Percentiles rank a stretch among this genome's conserved stretches.
phyloP scores from a whole-genome alignment of 2,113 vertebrate genomes.

The Xiphophorus hellerii region DNA sequence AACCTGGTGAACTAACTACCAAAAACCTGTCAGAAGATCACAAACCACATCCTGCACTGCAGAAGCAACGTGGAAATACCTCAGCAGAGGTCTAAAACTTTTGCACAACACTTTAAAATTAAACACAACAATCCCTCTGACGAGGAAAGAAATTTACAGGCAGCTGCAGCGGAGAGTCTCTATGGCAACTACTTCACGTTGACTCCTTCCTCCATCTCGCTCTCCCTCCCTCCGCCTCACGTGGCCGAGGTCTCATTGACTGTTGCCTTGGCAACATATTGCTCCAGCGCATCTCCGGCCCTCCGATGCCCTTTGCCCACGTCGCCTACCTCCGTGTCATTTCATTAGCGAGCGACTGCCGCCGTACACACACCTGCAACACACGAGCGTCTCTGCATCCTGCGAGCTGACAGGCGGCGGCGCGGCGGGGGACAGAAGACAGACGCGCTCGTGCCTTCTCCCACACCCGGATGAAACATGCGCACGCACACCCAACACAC shows the following conservation, averaged over 20 bases:
- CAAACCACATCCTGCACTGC: background rate
- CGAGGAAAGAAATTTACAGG: constrained; percentile 43
- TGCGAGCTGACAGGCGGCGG: constrained; percentile 37
- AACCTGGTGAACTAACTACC: background rate
- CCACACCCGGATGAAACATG: background rate
- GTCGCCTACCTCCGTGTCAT: constrained; percentile 55
- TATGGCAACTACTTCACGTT: constrained; percentile 80
- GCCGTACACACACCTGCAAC: background rate
- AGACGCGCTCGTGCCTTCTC: constrained; percentile 41
- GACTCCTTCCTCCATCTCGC: constrained; percentile 50
- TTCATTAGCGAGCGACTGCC: constrained; percentile 46
- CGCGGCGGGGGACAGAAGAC: constrained; percentile 52
- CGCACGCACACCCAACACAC: background rate
- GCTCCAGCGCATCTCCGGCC: constrained; percentile 62
- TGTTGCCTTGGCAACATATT: constrained; percentile 76
- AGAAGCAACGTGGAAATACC: background rate
- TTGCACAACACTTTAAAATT: background rate
- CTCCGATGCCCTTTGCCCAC: constrained; percentile 44
- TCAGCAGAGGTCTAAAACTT: background rate
- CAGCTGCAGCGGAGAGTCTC: constrained; percentile 71
- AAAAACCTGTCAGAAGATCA: background rate
- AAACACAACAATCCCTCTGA: constrained; percentile 30
- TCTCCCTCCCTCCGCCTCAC: constrained; percentile 57
- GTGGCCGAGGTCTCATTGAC: constrained; percentile 67
- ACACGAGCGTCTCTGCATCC: constrained; percentile 4